Base-by-base conservation (phyloP, 2,797 vertebrate genomes). In the Vespertilio murinus region DNA sequence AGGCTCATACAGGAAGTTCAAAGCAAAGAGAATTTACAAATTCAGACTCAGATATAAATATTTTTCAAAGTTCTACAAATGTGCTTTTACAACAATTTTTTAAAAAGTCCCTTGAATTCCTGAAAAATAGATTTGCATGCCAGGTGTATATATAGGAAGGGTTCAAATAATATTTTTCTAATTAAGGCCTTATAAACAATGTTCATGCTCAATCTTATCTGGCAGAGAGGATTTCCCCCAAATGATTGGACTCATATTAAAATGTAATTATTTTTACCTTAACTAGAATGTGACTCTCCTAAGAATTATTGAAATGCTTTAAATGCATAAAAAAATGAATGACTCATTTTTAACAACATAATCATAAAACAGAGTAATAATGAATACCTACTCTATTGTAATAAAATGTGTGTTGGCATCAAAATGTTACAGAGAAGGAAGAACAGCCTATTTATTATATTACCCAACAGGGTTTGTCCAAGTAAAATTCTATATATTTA, bases 361-460 rank as follows among this genome's bases (percentile, higher is more conserved):
- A 71, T 18, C 70, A 38, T 49, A 47, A 80, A 18, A 40, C 30
- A 78, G 79, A 65, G 30, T 49, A 93, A 90, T 88, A 91, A 56
- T 23, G 49, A 92, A 67, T 73, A 47, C 61, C 25, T 54, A 28
- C 8, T 52, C 45, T 25, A 79, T 10, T 70, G 12, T 47, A 47
- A 47, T 47, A 47, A 47, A 47, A 47, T 93, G 82, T 82, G 64
- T 77, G 28, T 82, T 77, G 28, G 1, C 25, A 90, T 88, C 22
- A 81, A 95, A 92, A 86, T 59, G 4, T 90, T 90, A 69, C 90
- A 82, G 2, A 86, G 4, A 93, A 95, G 78, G 28, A 93, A 79
- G n/a, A 85, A 47, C 16, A 86, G 61, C 33, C 49, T n/a, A 20
- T 22, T 87, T 33, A 83, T 71, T 93, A 18, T 64, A 79, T 82